Evolutionary conservation across 2,797 vertebrate genomes (phyloP).

Genomic region (Lacerta agilis): DNA sequence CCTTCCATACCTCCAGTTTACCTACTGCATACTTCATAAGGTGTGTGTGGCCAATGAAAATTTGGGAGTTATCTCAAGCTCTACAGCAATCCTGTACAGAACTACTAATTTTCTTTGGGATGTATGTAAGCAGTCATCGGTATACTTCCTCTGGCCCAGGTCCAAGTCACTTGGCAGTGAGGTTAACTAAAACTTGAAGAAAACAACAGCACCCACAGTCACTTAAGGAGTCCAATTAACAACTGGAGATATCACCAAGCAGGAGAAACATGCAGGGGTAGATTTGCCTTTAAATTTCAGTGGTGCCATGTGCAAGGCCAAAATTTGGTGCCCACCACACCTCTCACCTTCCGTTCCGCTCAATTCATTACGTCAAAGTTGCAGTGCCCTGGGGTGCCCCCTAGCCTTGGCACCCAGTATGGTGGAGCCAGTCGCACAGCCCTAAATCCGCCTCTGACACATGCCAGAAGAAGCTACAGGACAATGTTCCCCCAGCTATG

Average conservation of each 20-base stretch:
- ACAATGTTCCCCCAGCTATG: neutral
- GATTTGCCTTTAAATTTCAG: no score
- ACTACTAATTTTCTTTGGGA: neutral
- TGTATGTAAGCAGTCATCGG: neutral
- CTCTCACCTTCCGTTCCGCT: no score
- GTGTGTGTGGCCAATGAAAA: neutral
- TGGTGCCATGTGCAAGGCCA: no score
- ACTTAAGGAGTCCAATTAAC: neutral
- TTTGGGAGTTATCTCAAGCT: neutral
- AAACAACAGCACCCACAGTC: neutral
- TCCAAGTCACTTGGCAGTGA: neutral
- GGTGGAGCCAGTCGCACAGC: accelerated
- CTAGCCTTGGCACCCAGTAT: no score
- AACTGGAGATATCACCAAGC: neutral
- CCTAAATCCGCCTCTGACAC: no score
- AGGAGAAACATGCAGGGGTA: neutral
- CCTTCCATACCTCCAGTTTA: neutral
- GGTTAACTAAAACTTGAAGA: neutral
- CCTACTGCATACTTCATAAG: neutral
- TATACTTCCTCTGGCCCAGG: neutral
- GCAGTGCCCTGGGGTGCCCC: no score
- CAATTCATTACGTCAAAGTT: no score
- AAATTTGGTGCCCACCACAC: no score
- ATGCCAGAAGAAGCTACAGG: neutral
- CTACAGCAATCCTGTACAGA: neutral